phyloP scores from a whole-genome alignment of 2,797 vertebrate species.

The Hafferia zeledoni region DNA sequence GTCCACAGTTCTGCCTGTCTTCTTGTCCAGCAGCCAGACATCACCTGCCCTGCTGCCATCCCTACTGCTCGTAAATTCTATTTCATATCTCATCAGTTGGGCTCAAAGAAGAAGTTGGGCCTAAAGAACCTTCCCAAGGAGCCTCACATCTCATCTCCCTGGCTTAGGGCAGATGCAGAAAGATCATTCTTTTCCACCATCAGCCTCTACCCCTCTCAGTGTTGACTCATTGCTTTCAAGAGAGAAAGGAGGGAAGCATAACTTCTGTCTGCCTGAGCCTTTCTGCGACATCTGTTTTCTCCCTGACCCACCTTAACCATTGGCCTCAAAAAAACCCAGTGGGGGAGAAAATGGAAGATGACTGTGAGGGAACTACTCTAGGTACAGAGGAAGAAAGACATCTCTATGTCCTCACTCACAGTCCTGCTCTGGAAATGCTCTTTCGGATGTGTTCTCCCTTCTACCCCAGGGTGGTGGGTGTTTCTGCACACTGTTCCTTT shows the following conservation, averaged over 20 bases:
- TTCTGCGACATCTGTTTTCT: not conserved
- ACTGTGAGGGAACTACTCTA: not conserved
- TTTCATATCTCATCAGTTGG: not conserved
- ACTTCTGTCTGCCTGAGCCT: not conserved
- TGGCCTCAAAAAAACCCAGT: not conserved
- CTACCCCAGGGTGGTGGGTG: not conserved
- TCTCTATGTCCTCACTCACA: not conserved
- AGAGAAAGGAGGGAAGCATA: not conserved
- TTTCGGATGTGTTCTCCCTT: not conserved
- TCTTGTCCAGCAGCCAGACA: not conserved
- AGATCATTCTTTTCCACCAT: not conserved
- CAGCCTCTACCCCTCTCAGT: not conserved
- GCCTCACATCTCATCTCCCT: not conserved
- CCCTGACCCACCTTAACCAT: not conserved
- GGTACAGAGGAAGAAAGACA: not conserved
- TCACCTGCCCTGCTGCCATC: not conserved
- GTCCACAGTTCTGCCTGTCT: not conserved
- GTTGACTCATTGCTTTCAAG: not conserved
- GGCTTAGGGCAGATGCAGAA: not conserved
- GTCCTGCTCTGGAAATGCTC: constrained; percentile 11
- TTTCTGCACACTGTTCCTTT: constrained; percentile 13
- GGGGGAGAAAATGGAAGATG: not conserved
- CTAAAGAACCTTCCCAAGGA: not conserved
- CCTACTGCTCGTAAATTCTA: not conserved
- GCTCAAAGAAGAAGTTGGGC: not conserved